A percentile compares a stretch with the other conserved stretches of the same genome.
Conservation (phyloP, 2,888 invertebrate genomes). For the Drosophila siamana region DNA sequence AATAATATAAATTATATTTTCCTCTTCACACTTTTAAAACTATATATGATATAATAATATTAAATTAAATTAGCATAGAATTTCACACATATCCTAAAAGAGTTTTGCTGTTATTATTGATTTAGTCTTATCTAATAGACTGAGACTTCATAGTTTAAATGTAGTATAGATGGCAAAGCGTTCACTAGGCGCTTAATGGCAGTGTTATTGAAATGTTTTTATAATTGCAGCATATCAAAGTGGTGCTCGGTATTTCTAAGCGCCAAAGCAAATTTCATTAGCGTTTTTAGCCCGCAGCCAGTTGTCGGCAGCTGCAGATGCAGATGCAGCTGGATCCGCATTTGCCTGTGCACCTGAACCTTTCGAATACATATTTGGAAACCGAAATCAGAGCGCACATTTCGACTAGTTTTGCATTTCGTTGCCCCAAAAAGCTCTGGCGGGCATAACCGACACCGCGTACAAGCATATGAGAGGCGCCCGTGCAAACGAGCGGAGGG, state of each 20-base stretch:
- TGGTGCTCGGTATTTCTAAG: constrained; percentile 2
- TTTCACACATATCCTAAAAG: no score
- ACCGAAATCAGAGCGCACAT: constrained; percentile 59
- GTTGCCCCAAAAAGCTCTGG: constrained; percentile 55
- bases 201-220: background rate
- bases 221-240: background rate
- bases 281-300: constrained; percentile 38
- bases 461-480: constrained; percentile 66
- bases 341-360: constrained; percentile 15
- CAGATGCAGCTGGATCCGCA: constrained; percentile 12
- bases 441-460: constrained; percentile 63
- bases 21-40: no score
- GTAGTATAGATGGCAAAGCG: background rate
- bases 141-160: no score
- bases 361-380: constrained; percentile 34
- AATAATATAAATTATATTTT: no score
- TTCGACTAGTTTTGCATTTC: constrained; percentile 47
- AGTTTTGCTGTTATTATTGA: no score
- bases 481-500: constrained; percentile 21
- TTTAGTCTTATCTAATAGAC: no score
- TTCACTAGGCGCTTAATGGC: background rate
- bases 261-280: constrained; percentile 24
- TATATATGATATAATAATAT: no score
- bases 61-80: no score
- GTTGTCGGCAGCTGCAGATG: background rate